Evolutionary conservation across 2,888 invertebrate species (phyloP).

Genomic region (Acanthosoma haemorrhoidale): DNA sequence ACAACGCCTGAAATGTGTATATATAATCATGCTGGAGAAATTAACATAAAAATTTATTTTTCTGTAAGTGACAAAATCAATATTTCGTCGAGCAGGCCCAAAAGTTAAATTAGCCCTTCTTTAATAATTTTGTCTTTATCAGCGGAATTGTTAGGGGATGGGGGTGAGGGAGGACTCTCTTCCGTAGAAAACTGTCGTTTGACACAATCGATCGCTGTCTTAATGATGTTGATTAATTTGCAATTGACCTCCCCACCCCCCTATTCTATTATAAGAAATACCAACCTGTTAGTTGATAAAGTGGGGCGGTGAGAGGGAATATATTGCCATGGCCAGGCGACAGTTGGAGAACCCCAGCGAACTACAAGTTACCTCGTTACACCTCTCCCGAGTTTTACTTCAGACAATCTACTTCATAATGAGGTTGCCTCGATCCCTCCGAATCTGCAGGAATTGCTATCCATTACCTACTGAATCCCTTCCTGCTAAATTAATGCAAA

Average conservation of each 20-base stretch:
- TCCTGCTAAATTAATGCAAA: too few species aligned
- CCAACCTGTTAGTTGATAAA: not conserved
- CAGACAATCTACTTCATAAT: not conserved
- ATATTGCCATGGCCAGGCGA: too few species aligned
- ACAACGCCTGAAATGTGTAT: too few species aligned
- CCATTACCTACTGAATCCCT: too few species aligned
- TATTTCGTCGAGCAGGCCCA: not conserved
- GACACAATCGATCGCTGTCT: not conserved
- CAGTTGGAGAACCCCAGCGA: too few species aligned
- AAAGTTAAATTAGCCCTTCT: not conserved
- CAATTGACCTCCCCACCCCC: too few species aligned
- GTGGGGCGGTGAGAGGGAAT: not conserved
- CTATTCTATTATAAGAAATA: too few species aligned
- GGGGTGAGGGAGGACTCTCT: too few species aligned
- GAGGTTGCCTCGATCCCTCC: not conserved
- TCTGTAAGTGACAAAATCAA: not conserved
- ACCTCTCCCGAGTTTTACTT: not conserved
- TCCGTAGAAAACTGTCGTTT: not conserved
- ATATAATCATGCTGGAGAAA: too few species aligned
- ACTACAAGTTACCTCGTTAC: not conserved
- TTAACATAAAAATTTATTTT: too few species aligned
- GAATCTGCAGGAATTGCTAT: too few species aligned
- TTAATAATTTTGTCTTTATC: constrained; percentile 1
- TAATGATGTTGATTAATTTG: not conserved
- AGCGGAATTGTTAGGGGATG: not conserved